A percentile compares a stretch with the other conserved stretches of the same genome.
Evolutionary conservation across 92 coral and sea anemone species (phyloP).

Genomic region (Zoanthus solanderi): DNA sequence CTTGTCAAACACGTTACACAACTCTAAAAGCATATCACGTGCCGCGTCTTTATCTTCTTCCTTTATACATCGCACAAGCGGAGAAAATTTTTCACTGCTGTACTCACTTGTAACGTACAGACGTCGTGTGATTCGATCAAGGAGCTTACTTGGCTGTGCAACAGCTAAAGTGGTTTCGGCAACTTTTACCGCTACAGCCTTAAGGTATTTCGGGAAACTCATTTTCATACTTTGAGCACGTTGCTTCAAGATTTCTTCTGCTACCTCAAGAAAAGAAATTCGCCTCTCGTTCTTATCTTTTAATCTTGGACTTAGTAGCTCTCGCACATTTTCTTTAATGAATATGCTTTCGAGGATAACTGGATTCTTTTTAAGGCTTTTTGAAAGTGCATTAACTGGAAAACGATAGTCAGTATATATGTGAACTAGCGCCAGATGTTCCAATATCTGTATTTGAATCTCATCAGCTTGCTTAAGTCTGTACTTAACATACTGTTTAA

Average conservation of each 20-base stretch:
- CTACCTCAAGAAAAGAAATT: slow-evolving; percentile 85
- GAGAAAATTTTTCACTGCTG: slow-evolving; percentile 82
- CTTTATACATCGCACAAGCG: slow-evolving; percentile 71
- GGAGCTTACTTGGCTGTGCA: slow-evolving; percentile 62
- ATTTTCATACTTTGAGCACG: slow-evolving; percentile 40
- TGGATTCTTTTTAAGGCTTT: slow-evolving; percentile 47
- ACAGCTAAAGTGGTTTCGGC: slow-evolving; percentile 73
- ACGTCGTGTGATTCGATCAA: slow-evolving; percentile 81
- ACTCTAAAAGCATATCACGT: slow-evolving; percentile 71
- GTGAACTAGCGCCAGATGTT: slow-evolving; percentile 74
- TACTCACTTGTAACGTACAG: slow-evolving; percentile 85
- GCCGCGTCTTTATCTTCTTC: slow-evolving; percentile 66
- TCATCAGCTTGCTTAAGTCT: slow-evolving; percentile 71
- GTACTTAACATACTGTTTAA: slow-evolving; percentile 60
- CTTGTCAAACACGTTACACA: slow-evolving; percentile 65
- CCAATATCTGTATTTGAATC: slow-evolving; percentile 65
- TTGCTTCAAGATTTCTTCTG: slow-evolving; percentile 76
- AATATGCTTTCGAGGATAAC: slow-evolving; percentile 74
- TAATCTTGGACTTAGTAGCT: slow-evolving; percentile 72
- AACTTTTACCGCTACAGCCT: slow-evolving; percentile 72
- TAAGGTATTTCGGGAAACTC: slow-evolving; percentile 46
- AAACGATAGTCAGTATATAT: slow-evolving; percentile 71
- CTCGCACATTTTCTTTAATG: slow-evolving; percentile 67
- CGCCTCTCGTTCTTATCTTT: slow-evolving; percentile 68
- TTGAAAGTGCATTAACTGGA: slow-evolving; percentile 75